A percentile compares a stretch with the other conserved stretches of the same genome.
phyloP scores from a whole-genome alignment of 2,113 vertebrate species.

The Dryoscopus gambensis region DNA sequence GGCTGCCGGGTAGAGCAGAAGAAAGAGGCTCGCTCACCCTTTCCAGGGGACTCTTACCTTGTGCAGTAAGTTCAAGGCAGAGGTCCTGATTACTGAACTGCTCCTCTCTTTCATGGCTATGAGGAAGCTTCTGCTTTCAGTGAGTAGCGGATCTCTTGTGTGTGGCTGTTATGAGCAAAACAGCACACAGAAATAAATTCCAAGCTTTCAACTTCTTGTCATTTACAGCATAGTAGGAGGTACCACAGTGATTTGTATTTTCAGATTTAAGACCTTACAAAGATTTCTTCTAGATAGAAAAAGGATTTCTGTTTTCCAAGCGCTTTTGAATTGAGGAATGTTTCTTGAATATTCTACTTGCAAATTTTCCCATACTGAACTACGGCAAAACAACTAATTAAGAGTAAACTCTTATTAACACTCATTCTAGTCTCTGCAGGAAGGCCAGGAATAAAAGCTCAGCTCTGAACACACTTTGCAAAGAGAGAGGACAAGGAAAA shows the following conservation, averaged over 20 bases:
- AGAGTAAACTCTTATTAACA: neutral
- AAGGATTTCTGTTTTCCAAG: neutral
- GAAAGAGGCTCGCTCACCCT: neutral
- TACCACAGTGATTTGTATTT: neutral
- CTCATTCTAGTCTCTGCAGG: neutral
- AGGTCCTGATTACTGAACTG: constrained; percentile 60
- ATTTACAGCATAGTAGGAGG: neutral
- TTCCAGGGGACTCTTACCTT: constrained; percentile 76
- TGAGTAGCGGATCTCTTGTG: constrained; percentile 35
- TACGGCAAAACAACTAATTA: neutral
- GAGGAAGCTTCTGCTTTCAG: constrained; percentile 73
- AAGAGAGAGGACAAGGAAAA: neutral
- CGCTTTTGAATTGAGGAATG: neutral
- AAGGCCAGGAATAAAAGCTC: neutral
- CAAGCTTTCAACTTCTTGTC: neutral
- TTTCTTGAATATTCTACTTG: neutral
- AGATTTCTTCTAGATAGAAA: neutral
- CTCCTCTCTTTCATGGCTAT: constrained; percentile 72
- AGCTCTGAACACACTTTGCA: neutral
- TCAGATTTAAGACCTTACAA: neutral
- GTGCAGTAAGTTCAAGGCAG: constrained; percentile 80
- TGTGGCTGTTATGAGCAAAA: constrained; percentile 66
- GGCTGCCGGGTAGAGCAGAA: neutral
- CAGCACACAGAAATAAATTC: neutral
- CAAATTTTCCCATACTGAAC: neutral